Percentiles rank a stretch among this genome's conserved stretches.
Evolutionary conservation across 2,888 invertebrate species (phyloP).

Genomic region (Hesperia comma): DNA sequence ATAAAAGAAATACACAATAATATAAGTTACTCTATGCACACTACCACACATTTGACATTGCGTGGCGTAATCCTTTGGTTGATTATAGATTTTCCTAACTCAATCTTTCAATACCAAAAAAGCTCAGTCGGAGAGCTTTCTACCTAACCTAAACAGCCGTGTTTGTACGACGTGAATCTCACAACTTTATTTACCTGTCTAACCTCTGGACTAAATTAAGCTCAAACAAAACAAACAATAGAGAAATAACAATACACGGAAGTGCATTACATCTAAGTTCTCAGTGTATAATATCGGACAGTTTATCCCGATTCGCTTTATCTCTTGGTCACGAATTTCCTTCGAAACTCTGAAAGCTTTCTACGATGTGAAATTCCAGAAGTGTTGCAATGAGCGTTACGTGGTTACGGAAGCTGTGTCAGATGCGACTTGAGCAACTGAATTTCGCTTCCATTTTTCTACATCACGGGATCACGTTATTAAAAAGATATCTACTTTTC

Average conservation of each 20-base stretch:
- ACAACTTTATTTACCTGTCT: too few relatives aligned
- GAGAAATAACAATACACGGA: neutral
- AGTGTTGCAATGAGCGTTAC: constrained; percentile 18
- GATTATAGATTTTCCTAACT: too few relatives aligned
- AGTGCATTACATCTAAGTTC: neutral
- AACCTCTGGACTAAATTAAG: neutral
- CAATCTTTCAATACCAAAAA: too few relatives aligned
- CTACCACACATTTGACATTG: too few relatives aligned
- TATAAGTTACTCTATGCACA: too few relatives aligned
- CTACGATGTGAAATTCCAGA: constrained; percentile 12
- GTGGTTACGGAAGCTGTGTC: neutral
- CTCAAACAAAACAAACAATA: neutral
- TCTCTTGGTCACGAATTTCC: constrained; percentile 1
- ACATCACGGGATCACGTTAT: neutral
- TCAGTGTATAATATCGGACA: neutral
- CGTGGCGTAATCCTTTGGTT: too few relatives aligned
- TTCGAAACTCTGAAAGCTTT: constrained; percentile 11
- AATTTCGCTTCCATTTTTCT: constrained; percentile 7
- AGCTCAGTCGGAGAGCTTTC: too few relatives aligned
- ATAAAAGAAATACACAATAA: too few relatives aligned
- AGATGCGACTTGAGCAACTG: constrained; percentile 1
- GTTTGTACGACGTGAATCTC: too few relatives aligned
- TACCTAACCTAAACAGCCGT: too few relatives aligned
- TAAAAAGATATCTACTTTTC: too few relatives aligned
- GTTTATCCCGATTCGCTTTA: neutral